These are phyloP conservation scores for Campoplex capitator DNA, from an alignment of 2,888 invertebrate species.

Conservation along the genomic window DNA sequence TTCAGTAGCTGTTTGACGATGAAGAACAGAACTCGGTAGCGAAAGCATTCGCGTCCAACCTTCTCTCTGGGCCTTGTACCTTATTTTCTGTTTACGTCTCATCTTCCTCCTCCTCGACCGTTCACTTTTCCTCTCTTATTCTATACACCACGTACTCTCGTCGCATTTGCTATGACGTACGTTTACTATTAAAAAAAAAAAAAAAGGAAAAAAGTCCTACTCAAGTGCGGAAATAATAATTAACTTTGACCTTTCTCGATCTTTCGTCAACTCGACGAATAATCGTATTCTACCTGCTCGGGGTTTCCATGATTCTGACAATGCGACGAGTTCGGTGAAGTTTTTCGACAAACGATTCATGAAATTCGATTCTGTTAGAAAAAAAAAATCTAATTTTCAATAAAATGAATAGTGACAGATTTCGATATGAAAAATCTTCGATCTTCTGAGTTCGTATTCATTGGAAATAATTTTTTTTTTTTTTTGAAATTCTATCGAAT, in stretches of 20 bases:
- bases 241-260: constrained; percentile 39
- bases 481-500: too few species aligned
- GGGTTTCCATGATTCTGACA: neutral
- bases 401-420: neutral
- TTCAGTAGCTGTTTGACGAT: constrained; percentile 78
- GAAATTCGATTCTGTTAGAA: neutral
- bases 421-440: too few species aligned
- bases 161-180: constrained; percentile 10
- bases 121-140: constrained; percentile 21
- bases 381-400: neutral
- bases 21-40: constrained; percentile 76
- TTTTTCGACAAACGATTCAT: too few species aligned
- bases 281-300: neutral
- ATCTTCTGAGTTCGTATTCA: too few species aligned
- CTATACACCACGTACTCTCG: neutral
- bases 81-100: constrained; percentile 69
- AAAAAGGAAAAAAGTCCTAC: constrained; percentile 74
- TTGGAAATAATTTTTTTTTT: too few species aligned
- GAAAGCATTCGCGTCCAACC: constrained; percentile 4
- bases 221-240: constrained; percentile 76
- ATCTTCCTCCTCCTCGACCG: constrained; percentile 46
- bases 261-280: constrained; percentile 46
- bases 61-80: constrained; percentile 57
- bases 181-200: neutral
- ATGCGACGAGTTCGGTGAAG: too few species aligned